phyloP scores from a whole-genome alignment of 2,797 vertebrate genomes.

The Vipera latastei region DNA sequence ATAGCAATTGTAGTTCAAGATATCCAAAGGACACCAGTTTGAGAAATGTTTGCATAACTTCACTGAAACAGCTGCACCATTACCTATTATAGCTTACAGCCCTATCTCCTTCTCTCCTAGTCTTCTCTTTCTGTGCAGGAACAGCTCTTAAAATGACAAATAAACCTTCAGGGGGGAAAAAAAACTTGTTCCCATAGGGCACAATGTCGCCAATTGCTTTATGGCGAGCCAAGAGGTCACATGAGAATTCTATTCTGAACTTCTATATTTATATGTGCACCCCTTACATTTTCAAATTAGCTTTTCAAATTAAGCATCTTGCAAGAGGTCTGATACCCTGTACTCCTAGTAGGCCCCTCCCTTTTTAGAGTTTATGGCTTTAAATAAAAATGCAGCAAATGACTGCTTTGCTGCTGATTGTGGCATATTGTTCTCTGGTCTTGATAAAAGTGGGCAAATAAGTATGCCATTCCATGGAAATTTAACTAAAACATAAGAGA shows the following conservation, averaged over 20 bases:
- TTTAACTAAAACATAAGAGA: slow-evolving; percentile 11
- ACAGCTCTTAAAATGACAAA: neutral
- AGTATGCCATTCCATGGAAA: neutral
- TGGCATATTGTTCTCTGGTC: neutral
- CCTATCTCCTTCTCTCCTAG: neutral
- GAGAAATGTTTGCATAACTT: neutral
- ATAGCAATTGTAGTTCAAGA: neutral
- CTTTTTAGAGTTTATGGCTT: slow-evolving; percentile 29
- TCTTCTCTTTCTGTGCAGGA: neutral
- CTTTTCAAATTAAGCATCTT: slow-evolving; percentile 66
- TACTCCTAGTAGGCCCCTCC: neutral
- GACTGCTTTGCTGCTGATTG: neutral
- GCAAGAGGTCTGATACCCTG: slow-evolving; percentile 54
- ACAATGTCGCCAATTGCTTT: neutral
- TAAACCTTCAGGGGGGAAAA: neutral
- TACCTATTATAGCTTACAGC: neutral
- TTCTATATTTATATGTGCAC: slow-evolving; percentile 51
- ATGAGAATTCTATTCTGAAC: slow-evolving; percentile 22
- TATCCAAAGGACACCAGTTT: neutral
- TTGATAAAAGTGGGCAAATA: neutral
- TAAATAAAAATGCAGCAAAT: neutral
- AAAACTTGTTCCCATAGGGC: neutral
- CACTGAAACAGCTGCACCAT: neutral
- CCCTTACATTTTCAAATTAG: slow-evolving; percentile 66
- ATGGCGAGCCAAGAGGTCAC: neutral